Conservation (phyloP, 2,888 invertebrate species). For the Tiphia femorata region DNA sequence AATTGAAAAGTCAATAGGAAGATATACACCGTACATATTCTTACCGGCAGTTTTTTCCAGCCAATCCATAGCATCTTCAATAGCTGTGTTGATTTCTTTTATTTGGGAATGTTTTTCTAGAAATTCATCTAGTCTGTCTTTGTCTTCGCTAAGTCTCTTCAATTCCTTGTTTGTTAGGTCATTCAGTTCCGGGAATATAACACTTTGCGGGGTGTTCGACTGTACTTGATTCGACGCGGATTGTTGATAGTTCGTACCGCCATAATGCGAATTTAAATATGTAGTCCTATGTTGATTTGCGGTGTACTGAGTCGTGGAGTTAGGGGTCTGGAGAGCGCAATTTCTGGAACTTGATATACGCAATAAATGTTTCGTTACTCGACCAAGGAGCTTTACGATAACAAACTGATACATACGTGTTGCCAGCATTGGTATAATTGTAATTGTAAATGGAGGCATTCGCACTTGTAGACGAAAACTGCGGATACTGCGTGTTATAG, state of each 20-base stretch:
- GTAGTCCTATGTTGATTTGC: slow-evolving; percentile 51
- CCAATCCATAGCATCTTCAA: slow-evolving; percentile 80
- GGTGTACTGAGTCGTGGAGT: slow-evolving; percentile 53
- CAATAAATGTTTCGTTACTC: slow-evolving; percentile 49
- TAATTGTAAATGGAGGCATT: slow-evolving; percentile 59
- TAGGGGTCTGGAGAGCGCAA: slow-evolving; percentile 43
- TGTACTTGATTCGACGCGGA: slow-evolving; percentile 41
- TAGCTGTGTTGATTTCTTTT: slow-evolving; percentile 76
- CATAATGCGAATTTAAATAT: slow-evolving; percentile 57
- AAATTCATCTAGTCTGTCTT: slow-evolving; percentile 81
- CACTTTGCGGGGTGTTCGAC: slow-evolving; percentile 51
- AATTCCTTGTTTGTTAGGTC: slow-evolving; percentile 76
- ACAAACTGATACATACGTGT: slow-evolving; percentile 39
- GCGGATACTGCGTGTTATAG: slow-evolving; percentile 58
- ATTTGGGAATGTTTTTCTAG: slow-evolving; percentile 78
- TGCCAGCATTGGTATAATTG: slow-evolving; percentile 58
- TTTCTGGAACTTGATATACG: slow-evolving; percentile 46
- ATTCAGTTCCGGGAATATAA: slow-evolving; percentile 71
- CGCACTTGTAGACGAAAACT: slow-evolving; percentile 57
- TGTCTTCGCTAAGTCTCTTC: slow-evolving; percentile 77
- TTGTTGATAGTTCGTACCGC: slow-evolving; percentile 56
- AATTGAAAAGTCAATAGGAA: too few relatives aligned
- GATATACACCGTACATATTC: slow-evolving; percentile 23
- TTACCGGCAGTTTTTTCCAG: slow-evolving; percentile 79
- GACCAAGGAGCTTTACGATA: slow-evolving; percentile 42